Evolutionary conservation across 2,888 invertebrate genomes (phyloP), one percentile per base, ranked within the genome.

Genomic region (Eristalis intricaria): DNA sequence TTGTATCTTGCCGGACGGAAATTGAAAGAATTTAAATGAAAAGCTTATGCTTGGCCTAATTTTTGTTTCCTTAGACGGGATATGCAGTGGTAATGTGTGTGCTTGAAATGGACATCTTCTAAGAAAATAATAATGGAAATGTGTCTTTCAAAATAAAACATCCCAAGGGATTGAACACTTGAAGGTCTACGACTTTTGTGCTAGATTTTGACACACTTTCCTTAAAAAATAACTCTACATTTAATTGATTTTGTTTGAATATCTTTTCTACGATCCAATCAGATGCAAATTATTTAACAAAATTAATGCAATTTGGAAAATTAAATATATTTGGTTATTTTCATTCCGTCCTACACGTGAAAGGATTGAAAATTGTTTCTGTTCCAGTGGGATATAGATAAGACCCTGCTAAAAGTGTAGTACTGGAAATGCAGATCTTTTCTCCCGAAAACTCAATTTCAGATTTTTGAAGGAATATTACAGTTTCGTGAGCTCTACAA

Each of bases 1-100:
- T 50, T 64, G 65, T 73, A 69, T 58, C 82, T 40, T 71, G 70
- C 43, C 84, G 87, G 87, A 87, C 87, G 87, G 87, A 87, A 87
- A 87, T 58, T 64, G 83, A 22, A n/a, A 23, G 32, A 35, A 23
- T 50, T 68, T 29, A 4, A 43, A 23, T 43, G 7, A 68, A 22
- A 29, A 50, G 32, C 32, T 10, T 32, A 29, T 23, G 26, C 13
- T 32, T 69, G 22, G 11, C 2, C 38, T 43, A 26, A 26, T 4
- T 29, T 29, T 56, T 19, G n/a, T 15, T 26, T 50, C 8, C n/a
- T 50, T 2, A 4, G 7, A 8, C 50, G n/a, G 8, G 19, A 29
- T 19, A 26, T 26, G 19, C 58, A 65, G 71, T 73, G 60, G 58
- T 58, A 56, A 13, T 15, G 35, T 19, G 19, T 35, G 8, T 35